Evolutionary conservation across 1,140 invertebrate species (phyloP), one percentile per base, ranked within the genome.

Genomic region (Caerostris extrusa): DNA sequence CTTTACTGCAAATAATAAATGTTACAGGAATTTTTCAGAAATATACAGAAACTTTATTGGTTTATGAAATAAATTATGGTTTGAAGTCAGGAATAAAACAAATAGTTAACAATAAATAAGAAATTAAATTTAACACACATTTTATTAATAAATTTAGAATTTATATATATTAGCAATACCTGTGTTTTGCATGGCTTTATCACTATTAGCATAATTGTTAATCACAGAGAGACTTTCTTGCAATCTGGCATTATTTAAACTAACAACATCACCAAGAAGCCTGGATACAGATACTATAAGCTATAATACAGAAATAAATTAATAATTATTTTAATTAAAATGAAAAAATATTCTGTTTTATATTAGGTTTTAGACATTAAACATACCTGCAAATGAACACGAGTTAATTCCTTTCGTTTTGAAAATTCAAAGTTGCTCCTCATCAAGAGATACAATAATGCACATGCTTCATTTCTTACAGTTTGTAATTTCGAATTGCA

Each of bases 171-270:
- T 12, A 50, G 53, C 19, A 58, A n/a, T 93, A 94, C 93, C 67
- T 19, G 98, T 98, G 95, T 97, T 98, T 96, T 98, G 98, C 98
- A 99, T 99, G 7, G 97, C 98, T 96, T 98, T 98, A 96, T 99
- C 98, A 94, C 98, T 98, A 10, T 97, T 97, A 0, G 98, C 98
- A 95, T 98, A 99, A 95, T 98, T 98, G 95, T 99, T 99, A 95
- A 99, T 98, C 7, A 99, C 97, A 1, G 98, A 98, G 1, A 99
- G 96, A 95, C 98, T 98, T 96, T 99, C 98, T 96, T 98, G 98
- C 96, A 99, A 98, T 34, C 98, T 96, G 19, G 98, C 97, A 96
- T 98, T 98, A 95, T 98, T 98, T 71, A 99, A 96, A 10, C 98
- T 97, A 60, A 98, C 97, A 5, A 98, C 97, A 95, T 98, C 98